Evolutionary conservation across 2,888 invertebrate genomes (phyloP), one percentile per base, ranked within the genome.

Genomic region (Clanis bilineata): DNA sequence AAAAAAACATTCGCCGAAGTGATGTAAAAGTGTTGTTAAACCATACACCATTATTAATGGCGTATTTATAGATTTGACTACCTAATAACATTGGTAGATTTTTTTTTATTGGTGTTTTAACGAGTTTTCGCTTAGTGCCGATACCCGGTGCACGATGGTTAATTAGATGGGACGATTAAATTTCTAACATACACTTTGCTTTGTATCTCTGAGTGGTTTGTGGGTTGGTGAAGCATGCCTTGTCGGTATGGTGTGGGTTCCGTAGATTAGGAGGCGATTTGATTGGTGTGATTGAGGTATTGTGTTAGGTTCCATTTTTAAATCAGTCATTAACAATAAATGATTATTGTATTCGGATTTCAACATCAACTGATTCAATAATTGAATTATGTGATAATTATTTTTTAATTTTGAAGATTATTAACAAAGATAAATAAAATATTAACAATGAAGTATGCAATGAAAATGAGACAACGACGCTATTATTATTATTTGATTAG

Each of bases 91-190:
- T 45, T 45, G 58, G 55, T 56, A 44, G 64, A 41, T 62, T 62
- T 59, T 62, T 59, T 63, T 60, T 65, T 86, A 85, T 86, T 80
- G 75, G 77, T 76, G 74, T 79, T 85, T 88, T 90, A 88, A 90
- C 83, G 86, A 85, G 77, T 78, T 74, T 70, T 79, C 72, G 74
- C 74, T 75, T 82, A 84, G 82, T 83, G 51, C 32, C 51, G 51
- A 81, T 81, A 80, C 45, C 45, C 25, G 25, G 25, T 71, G 72
- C 75, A 76, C 70, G 72, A 36, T 78, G 77, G 83, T 89, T 89
- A 88, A 89, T 90, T 89, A 88, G 87, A 75, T 80, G 74, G 69
- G 71, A 63, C 79, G 82, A 84, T 88, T 85, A 85, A 85, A 82
- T 73, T 73, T 73, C 67, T 72, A 66, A 68, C 76, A 81, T 28